These are phyloP conservation scores for Momotus momota DNA, from an alignment of 2,797 vertebrate species.

Conservation along the genomic window DNA sequence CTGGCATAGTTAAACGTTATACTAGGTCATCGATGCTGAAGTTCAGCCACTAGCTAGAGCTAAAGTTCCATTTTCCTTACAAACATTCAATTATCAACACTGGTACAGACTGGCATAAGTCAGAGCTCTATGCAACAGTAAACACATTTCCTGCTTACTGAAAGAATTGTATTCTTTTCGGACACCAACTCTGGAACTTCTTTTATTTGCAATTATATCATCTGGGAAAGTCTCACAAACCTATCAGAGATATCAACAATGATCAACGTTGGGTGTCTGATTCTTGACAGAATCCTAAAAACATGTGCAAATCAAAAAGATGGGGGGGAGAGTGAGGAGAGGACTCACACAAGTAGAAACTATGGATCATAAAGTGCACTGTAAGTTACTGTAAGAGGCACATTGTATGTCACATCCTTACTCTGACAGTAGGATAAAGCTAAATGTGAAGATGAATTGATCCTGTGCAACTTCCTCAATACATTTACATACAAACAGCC, in stretches of 20 bases:
- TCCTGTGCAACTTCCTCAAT: background rate
- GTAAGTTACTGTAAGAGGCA: background rate
- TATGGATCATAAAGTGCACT: background rate
- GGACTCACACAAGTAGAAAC: background rate
- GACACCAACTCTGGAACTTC: background rate
- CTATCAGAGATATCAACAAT: background rate
- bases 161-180: background rate
- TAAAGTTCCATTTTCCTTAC: background rate
- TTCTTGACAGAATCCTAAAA: conserved; percentile 2
- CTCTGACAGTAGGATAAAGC: background rate
- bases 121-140: background rate
- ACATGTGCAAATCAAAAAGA: background rate
- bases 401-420: background rate
- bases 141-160: background rate
- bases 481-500: conserved; percentile 35
- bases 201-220: background rate
- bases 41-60: background rate
- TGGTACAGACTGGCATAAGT: background rate
- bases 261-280: background rate
- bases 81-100: background rate
- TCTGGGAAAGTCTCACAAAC: background rate
- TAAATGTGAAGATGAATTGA: background rate
- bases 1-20: background rate
- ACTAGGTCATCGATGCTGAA: background rate
- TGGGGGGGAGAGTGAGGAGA: background rate